Base-by-base conservation (phyloP, 2,797 vertebrate species). In the Megaceryle alcyon region DNA sequence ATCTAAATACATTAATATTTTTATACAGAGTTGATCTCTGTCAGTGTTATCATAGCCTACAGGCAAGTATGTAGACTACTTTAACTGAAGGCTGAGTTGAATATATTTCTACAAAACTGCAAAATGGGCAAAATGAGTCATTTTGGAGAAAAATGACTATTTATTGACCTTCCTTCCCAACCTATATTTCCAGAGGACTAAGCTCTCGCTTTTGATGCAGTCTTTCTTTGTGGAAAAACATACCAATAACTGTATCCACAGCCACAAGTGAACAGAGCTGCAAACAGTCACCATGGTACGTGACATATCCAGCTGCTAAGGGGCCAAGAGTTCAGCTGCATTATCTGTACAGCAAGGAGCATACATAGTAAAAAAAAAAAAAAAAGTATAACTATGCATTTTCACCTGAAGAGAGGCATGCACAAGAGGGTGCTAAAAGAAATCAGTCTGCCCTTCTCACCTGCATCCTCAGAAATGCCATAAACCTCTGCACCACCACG, bases 241-340 rank as follows among this genome's bases (percentile, higher is more conserved):
- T 54, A 79, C 23, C 12, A 25, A 17, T 7, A 78, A 49, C 29
- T 3, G 0, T 21, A 53, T 14, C 56, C 56, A 37, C 18, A 65
- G 44, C 33, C 49, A 57, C 21, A 59, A 18, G 61, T 20, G 69
- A 81, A 22, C 5, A 11, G 37, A 71, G 33, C 53, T 80, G 28
- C 25, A 37, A 29, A 68, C 6, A 57, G 65, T 31, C 77, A 43
- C 41, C 44, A 14, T 0, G 0, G 33, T 14, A 31, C 0, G 0
- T 29, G 68, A 59, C 0, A 0, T 23, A 41, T 28, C 53, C 2
- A 0, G 23, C 31, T 80, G 35, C 51, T 9, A 33, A 51, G 26
- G 56, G 29, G 19, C 57, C 71, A 83, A 41, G 65, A 71, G 48
- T 41, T 91, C 68, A 41, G 19, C 10, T 4, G 5, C 14, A 21